Evolutionary conservation across 2,888 invertebrate species (phyloP), one percentile per base, ranked within the genome.

Genomic region (Acleris literana): DNA sequence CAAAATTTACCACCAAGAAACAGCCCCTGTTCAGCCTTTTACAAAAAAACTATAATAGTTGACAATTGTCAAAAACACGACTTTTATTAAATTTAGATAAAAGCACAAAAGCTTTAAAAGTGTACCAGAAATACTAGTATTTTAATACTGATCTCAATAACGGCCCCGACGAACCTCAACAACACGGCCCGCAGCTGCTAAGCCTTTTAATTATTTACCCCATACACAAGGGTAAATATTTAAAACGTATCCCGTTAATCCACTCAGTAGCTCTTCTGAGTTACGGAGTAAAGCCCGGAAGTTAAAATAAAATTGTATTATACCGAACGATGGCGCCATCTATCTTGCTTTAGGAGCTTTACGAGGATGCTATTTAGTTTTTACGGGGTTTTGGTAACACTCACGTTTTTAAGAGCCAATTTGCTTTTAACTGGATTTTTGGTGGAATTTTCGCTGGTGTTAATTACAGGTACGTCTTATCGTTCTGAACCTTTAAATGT

Each of bases 331-430:
- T 63, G 64, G 57, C 54, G 64, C 69, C 68, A 74, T 74, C 72
- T 72, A 68, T 73, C 74, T 74, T 70, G 63, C 73, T 74, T 66
- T 72, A 72, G 61, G 63, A 68, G 73, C 70, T 72, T 68, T 56
- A 66, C 66, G 67, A 51, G 51, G 57, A 66, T 52, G 66, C 57
- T 66, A 66, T 68, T 71, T 72, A 69, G 69, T 72, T 64, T 71
- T 64, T 68, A 43, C 64, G 68, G 44, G 51, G 61, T 66, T 52
- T 56, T 56, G 51, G 56, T 44, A 65, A 61, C 65, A 65, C 65
- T 46, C 46, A 22, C 18, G 49, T 61, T 60, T 46, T 66, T 62
- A 57, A 48, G 57, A 63, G 60, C 49, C n/a, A 51, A 58, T 60
- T 57, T 52, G 53, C 39, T 25, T 62, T 56, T 33, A 51, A 43